phyloP scores from a whole-genome alignment of 2,888 invertebrate species.

The Amphimallon solstitiale region DNA sequence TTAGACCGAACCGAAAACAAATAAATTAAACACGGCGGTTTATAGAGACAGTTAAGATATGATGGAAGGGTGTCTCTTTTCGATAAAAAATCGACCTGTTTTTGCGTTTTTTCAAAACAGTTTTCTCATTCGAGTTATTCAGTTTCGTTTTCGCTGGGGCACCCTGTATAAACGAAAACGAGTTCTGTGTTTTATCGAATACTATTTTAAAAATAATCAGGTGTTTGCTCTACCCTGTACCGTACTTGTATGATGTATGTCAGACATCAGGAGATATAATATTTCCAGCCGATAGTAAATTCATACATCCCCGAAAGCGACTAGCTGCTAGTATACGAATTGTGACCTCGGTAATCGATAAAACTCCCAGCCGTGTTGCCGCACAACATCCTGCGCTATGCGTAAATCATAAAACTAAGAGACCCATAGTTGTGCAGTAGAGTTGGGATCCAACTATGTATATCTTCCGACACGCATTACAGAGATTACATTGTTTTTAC shows the following conservation, averaged over 20 bases:
- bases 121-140: too few species aligned
- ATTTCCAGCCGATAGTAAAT: not conserved
- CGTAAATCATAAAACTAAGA: constrained; percentile 17
- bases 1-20: too few species aligned
- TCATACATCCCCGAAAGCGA: constrained; percentile 6
- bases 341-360: constrained; percentile 22
- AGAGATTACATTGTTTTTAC: constrained; percentile 19
- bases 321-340: constrained; percentile 4
- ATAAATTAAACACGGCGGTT: too few species aligned
- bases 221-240: too few species aligned
- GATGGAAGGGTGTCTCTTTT: too few species aligned
- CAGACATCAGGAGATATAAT: not conserved
- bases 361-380: constrained; percentile 21
- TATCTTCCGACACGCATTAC: constrained; percentile 9
- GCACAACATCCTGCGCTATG: constrained; percentile 25
- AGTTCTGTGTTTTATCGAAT: too few species aligned
- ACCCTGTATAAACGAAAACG: too few species aligned
- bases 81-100: too few species aligned
- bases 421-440: not conserved
- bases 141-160: too few species aligned
- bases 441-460: not conserved
- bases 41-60: too few species aligned
- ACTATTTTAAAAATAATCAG: too few species aligned
- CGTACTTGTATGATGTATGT: not conserved
- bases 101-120: too few species aligned